phyloP scores from a whole-genome alignment of 1,140 invertebrate species.

The Semibalanus balanoides region DNA sequence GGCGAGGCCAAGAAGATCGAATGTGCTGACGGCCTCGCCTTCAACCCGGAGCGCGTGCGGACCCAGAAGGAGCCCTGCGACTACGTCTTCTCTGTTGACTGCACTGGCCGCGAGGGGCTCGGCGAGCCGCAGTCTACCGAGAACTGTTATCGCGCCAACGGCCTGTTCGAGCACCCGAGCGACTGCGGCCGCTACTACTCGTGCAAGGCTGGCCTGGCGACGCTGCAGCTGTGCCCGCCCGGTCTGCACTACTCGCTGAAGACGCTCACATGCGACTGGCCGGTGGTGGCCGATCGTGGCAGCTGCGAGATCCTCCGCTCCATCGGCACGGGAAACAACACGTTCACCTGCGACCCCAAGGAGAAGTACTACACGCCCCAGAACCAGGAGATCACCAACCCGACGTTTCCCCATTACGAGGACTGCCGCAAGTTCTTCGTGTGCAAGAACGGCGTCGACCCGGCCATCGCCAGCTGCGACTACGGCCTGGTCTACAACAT shows the following conservation, averaged over 20 bases:
- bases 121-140: background rate
- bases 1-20: conserved; percentile 49
- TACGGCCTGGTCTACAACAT: background rate
- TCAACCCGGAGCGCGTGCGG: background rate
- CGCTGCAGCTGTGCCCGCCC: conserved; percentile 56
- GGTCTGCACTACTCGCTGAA: conserved; percentile 68
- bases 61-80: background rate
- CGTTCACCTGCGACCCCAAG: background rate
- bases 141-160: conserved; percentile 59
- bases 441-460: background rate
- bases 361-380: background rate
- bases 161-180: conserved; percentile 58
- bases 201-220: conserved; percentile 56
- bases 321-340: too few species aligned
- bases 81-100: background rate
- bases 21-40: conserved; percentile 52
- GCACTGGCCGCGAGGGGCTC: background rate
- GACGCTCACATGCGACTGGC: conserved; percentile 57
- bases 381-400: background rate
- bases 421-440: background rate
- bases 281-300: background rate
- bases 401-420: background rate
- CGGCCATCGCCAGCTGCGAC: background rate
- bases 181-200: conserved; percentile 70
- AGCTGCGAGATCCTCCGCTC: background rate